phyloP scores from a whole-genome alignment of 2,797 vertebrate genomes.

The Caiman crocodilus region DNA sequence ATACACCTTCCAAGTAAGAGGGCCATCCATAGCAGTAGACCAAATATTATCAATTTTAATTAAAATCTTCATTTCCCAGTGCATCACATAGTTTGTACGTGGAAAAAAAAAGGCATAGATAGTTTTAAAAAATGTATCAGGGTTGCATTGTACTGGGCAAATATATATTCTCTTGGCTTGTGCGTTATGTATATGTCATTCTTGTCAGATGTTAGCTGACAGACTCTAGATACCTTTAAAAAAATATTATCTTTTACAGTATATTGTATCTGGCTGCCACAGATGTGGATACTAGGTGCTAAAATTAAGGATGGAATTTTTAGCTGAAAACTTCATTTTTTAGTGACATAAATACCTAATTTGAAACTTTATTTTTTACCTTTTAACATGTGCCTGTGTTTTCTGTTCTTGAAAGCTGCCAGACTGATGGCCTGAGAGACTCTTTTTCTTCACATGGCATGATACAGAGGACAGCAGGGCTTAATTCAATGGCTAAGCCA shows the following conservation, averaged over 20 bases:
- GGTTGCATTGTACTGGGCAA: neutral
- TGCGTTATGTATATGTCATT: neutral
- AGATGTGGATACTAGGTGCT: neutral
- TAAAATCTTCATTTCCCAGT: conserved; percentile 26
- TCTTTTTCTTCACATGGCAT: neutral
- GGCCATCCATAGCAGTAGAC: neutral
- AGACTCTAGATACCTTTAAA: neutral
- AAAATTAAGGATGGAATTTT: neutral
- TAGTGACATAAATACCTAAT: neutral
- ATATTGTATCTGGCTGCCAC: neutral
- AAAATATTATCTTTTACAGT: conserved; percentile 1
- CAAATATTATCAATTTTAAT: conserved; percentile 45
- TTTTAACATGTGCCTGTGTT: neutral
- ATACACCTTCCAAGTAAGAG: neutral
- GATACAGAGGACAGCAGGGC: neutral
- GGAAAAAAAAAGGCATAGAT: neutral
- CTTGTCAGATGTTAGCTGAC: conserved; percentile 6
- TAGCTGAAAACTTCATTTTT: neutral
- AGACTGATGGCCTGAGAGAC: neutral
- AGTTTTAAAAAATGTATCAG: neutral
- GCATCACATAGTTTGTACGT: rapidly evolving
- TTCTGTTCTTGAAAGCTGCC: neutral
- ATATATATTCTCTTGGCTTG: neutral
- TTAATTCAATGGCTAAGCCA: no score
- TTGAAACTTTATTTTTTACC: neutral